Conservation (phyloP, 2,113 vertebrate genomes). For the Pongo pygmaeus region DNA sequence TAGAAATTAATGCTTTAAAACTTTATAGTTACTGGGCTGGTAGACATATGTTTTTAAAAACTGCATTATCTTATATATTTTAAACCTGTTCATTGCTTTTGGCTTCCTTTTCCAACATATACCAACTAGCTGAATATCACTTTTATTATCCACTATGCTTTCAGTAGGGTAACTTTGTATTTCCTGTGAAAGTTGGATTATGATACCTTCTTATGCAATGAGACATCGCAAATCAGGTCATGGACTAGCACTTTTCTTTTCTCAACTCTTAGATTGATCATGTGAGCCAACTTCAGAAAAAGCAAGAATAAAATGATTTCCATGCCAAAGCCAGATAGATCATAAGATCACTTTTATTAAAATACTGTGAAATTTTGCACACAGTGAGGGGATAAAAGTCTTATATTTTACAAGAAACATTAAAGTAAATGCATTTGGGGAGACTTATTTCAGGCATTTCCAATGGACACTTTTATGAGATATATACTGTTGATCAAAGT, state of each 20-base stretch:
- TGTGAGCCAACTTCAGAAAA: slow-evolving; percentile 63
- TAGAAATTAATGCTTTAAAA: slow-evolving; percentile 39
- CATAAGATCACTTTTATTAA: slow-evolving; percentile 42
- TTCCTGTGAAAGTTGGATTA: slow-evolving; percentile 58
- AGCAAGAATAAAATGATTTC: slow-evolving; percentile 64
- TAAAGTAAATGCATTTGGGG: slow-evolving; percentile 61
- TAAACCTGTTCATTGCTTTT: slow-evolving; percentile 27
- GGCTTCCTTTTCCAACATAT: background rate
- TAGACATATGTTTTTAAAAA: slow-evolving; percentile 29
- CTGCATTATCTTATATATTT: background rate
- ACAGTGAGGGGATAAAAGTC: slow-evolving; percentile 37
- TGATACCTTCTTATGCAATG: slow-evolving; percentile 65
- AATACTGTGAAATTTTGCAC: slow-evolving; percentile 5
- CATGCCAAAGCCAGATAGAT: slow-evolving; percentile 46
- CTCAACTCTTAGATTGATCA: slow-evolving; percentile 66
- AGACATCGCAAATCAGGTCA: slow-evolving; percentile 66
- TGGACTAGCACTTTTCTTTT: slow-evolving; percentile 64
- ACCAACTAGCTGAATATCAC: slow-evolving; percentile 33
- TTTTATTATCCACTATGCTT: slow-evolving; percentile 24
- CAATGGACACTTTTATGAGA: slow-evolving; percentile 59
- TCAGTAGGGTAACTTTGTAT: slow-evolving; percentile 17
- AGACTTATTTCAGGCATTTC: slow-evolving; percentile 69
- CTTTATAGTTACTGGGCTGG: slow-evolving; percentile 36
- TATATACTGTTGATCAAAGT: slow-evolving; percentile 40
- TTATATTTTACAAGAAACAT: slow-evolving; percentile 24